Base-by-base conservation (phyloP, 2,797 vertebrate genomes). In the Tinamus major region DNA sequence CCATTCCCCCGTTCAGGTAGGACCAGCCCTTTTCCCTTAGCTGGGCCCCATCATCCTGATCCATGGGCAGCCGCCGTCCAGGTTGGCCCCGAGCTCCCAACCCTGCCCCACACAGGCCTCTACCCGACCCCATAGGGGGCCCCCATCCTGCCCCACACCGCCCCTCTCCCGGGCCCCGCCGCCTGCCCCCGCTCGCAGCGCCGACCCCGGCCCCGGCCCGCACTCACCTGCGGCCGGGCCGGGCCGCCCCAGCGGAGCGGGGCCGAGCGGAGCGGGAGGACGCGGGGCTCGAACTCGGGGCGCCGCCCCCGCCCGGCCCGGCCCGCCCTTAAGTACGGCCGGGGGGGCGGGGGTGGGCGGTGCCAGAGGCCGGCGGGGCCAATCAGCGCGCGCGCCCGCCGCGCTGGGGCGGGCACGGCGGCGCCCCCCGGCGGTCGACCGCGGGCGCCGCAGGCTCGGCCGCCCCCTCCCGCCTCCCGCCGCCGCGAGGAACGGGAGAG, bases 211-310 rank as follows among this genome's bases (percentile, higher is more conserved):
- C 2, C 29, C 15, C n/a, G 4, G 23, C 55, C 41, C 27, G 4
- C 67, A 84, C 94, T 80, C 76, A 91, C 94, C 82, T 51, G 61
- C 51, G 18, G 76, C 72, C 72, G 49, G 24, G 70, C n/a, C 29
- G 55, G 29, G 24, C 24, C 53, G 55, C 53, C 27, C 55, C 55
- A 31, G 26, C 75, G 49, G 2, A 2, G 2, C n/a, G 0, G 35
- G 21, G 5, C 68, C 3, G 5, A 65, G 3, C 7, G 2, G 5
- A 4, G 13, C 39, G 0, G 10, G 0, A n/a, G 0, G 13, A 27
- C 1, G 1, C 63, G 35, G 76, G 79, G 79, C 91, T 87, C 94
- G 64, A 93, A 92, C 83, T 11, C 59, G 13, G 18, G 37, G 13
- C 56, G 93, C 89, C 91, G 31, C 85, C 90, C 85, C 94, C 78